Base-by-base conservation (phyloP, 1,140 invertebrate genomes). In the Eriosoma lanigerum region DNA sequence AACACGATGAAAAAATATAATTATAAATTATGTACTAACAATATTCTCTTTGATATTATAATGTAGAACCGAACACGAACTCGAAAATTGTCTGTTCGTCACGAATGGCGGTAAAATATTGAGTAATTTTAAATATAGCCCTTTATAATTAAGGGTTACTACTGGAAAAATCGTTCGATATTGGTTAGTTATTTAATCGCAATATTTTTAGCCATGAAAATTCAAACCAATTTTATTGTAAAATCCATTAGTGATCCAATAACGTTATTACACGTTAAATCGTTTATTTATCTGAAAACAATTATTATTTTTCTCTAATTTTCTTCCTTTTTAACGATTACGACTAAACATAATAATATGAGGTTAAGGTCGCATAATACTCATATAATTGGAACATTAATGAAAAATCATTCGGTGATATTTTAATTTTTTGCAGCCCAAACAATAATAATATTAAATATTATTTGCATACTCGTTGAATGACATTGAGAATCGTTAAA, bases 1-100 rank as follows among this genome's bases (percentile, higher is more conserved):
- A 58, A 58, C 15, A 13, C 24, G 15, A 3, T 24, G 13, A 58
- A 15, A 17, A 58, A 58, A 58, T 58, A 58, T 5, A 62, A 19
- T n/a, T n/a, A n/a, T n/a, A n/a, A n/a, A n/a, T n/a, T n/a, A n/a
- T n/a, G n/a, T n/a, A n/a, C n/a, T n/a, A n/a, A n/a, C n/a, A n/a
- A n/a, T n/a, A n/a, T n/a, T n/a, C n/a, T n/a, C n/a, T n/a, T n/a
- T n/a, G n/a, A n/a, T n/a, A n/a, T n/a, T n/a, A n/a, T 62, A 9
- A 32, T 62, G 15, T 19, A 9, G 58, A 48, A 1, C 19, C 1
- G 58, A 10, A 62, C 17, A 62, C 26, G 26, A 62, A 62, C 24
- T 62, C 29, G 58, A 62, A 62, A 62, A 17, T 29, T 17, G 29
- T 62, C 15, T 62, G 6, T 62, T 62, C 58, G 58, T 62, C 26